Conservation (phyloP, 2,888 invertebrate species). For the Agriopis aurantiaria region DNA sequence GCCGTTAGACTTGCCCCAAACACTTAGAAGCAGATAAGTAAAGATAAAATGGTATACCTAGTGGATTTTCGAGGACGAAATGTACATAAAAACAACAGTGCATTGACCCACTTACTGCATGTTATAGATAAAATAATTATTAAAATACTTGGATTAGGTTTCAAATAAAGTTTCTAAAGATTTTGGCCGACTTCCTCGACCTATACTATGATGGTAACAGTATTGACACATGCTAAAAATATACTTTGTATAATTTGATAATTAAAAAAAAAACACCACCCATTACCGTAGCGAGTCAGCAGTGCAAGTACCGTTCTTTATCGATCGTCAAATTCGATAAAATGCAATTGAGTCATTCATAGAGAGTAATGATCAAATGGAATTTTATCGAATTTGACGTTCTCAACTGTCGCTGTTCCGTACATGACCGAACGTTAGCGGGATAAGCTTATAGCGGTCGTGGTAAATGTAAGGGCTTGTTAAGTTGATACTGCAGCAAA, state of each 20-base stretch:
- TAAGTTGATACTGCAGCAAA: neutral
- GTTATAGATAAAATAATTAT: neutral
- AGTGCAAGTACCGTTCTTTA: too few relatives aligned
- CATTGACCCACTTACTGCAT: neutral
- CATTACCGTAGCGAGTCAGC: too few relatives aligned
- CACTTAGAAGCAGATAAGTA: neutral
- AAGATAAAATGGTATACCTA: neutral
- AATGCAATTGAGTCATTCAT: too few relatives aligned
- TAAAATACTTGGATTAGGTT: neutral
- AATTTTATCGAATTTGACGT: too few relatives aligned
- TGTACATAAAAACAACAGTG: neutral
- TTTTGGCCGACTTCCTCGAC: too few relatives aligned
- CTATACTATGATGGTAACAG: too few relatives aligned
- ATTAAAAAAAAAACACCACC: too few relatives aligned
- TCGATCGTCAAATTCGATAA: too few relatives aligned
- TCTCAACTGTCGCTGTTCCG: neutral
- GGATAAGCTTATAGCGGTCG: neutral
- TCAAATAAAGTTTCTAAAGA: neutral
- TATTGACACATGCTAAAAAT: too few relatives aligned
- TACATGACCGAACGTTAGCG: neutral
- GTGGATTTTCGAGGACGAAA: neutral
- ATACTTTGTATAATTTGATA: too few relatives aligned
- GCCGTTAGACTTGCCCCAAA: neutral
- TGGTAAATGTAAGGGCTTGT: neutral
- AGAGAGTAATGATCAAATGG: too few relatives aligned